Percentiles rank a stretch among this genome's conserved stretches.
These are phyloP conservation scores for Drosophila santomea DNA, from an alignment of 1,140 invertebrate species.

Conservation along the genomic window DNA sequence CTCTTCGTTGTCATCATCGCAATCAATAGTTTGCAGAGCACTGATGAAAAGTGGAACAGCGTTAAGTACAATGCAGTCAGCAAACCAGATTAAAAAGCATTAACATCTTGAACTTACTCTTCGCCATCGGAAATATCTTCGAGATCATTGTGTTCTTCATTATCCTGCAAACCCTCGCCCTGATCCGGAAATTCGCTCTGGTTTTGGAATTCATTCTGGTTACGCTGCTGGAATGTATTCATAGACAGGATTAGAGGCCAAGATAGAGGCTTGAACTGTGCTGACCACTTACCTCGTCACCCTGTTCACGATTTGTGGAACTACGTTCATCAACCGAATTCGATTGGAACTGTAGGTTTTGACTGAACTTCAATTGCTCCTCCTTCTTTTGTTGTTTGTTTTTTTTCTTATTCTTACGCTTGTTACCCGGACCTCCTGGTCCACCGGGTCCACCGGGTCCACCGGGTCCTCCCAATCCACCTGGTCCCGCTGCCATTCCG, in stretches of 20 bases:
- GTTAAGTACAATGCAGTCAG: too few relatives aligned
- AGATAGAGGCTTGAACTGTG: too few relatives aligned
- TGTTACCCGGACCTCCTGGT: slow-evolving; percentile 3
- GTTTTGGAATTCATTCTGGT: neutral
- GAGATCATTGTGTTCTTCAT: slow-evolving; percentile 43
- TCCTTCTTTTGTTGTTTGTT: slow-evolving; percentile 37
- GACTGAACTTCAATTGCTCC: slow-evolving; percentile 23
- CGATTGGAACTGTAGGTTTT: slow-evolving; percentile 30
- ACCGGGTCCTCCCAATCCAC: neutral
- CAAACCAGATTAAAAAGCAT: neutral
- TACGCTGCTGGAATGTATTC: neutral
- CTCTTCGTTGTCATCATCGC: slow-evolving; percentile 20
- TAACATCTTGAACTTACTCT: slow-evolving; percentile 60
- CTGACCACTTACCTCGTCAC: slow-evolving; percentile 29
- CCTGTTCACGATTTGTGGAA: slow-evolving; percentile 1
- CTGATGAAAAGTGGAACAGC: slow-evolving; percentile 5
- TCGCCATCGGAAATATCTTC: slow-evolving; percentile 80
- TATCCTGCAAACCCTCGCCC: neutral
- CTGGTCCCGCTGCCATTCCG: slow-evolving; percentile 7
- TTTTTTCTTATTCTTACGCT: slow-evolving; percentile 53
- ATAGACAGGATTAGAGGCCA: neutral
- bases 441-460: neutral
- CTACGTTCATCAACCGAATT: neutral
- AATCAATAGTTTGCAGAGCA: slow-evolving; percentile 1
- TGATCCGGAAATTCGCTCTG: neutral